phyloP scores from a whole-genome alignment of 2,888 invertebrate genomes.

The Lydus trimaculatus region DNA sequence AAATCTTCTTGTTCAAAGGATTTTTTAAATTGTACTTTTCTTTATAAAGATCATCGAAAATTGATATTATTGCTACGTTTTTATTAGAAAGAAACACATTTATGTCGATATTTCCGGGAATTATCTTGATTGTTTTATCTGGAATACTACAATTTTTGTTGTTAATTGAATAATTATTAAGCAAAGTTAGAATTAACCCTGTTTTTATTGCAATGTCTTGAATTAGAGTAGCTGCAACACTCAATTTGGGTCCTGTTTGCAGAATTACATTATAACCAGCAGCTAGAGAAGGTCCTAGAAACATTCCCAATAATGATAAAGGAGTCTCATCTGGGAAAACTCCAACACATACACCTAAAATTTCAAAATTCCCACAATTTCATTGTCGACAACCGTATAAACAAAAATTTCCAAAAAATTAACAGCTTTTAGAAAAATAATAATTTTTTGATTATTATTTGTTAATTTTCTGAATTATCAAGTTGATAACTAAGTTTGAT shows the following conservation, averaged over 20 bases:
- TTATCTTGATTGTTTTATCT: conserved; percentile 43
- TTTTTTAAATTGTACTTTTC: conserved; percentile 37
- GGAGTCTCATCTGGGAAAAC: conserved; percentile 60
- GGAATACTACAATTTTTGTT: conserved; percentile 40
- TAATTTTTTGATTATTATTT: not conserved
- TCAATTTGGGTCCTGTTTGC: conserved; percentile 59
- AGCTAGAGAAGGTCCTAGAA: conserved; percentile 62
- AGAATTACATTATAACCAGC: conserved; percentile 62
- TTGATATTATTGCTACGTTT: conserved; percentile 35
- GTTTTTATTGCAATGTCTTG: conserved; percentile 61
- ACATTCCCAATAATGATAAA: conserved; percentile 60
- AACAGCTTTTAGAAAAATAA: not conserved
- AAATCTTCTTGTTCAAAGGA: conserved; percentile 37
- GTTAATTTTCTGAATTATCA: too few species aligned
- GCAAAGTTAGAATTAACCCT: conserved; percentile 50
- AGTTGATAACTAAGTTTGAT: too few species aligned
- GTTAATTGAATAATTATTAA: not conserved
- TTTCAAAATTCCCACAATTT: not conserved
- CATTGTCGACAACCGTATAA: not conserved
- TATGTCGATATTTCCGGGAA: conserved; percentile 39
- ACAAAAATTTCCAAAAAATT: not conserved
- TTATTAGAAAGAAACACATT: conserved; percentile 35
- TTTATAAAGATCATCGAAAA: conserved; percentile 41
- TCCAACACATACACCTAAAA: conserved; percentile 37
- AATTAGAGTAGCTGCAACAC: conserved; percentile 58